Evolutionary conservation across 2,888 invertebrate species (phyloP).

Genomic region (Aphodius granarius): DNA sequence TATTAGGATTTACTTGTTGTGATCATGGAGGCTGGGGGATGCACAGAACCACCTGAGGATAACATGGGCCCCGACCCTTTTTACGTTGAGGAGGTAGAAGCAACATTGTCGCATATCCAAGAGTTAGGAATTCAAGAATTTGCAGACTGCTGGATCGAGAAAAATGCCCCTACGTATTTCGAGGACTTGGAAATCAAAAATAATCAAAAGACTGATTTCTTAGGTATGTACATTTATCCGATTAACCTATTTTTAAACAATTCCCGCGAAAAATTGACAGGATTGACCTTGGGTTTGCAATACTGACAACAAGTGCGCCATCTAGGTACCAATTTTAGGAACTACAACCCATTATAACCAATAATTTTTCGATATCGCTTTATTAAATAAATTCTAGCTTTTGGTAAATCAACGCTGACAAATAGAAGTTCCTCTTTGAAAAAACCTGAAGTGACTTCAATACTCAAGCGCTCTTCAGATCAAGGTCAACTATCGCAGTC

Average conservation of each 20-base stretch:
- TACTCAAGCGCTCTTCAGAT: conserved; percentile 60
- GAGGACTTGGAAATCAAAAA: conserved; percentile 41
- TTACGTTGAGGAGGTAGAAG: conserved; percentile 89
- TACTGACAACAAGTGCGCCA: too few relatives aligned
- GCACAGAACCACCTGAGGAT: conserved; percentile 67
- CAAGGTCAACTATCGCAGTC: conserved; percentile 56
- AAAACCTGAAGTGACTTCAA: conserved; percentile 58
- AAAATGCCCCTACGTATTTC: conserved; percentile 66
- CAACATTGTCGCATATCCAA: conserved; percentile 76
- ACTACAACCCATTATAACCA: too few relatives aligned
- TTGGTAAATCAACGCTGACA: conserved; percentile 27
- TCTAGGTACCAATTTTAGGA: too few relatives aligned
- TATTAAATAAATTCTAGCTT: conserved; percentile 22
- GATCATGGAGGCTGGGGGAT: conserved; percentile 76
- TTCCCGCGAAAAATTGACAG: too few relatives aligned
- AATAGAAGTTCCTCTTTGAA: conserved; percentile 44
- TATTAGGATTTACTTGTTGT: conserved; percentile 68
- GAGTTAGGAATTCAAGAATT: conserved; percentile 75
- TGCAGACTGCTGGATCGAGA: conserved; percentile 67
- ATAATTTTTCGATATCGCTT: too few relatives aligned
- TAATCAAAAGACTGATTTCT: conserved; percentile 46
- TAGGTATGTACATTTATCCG: too few relatives aligned
- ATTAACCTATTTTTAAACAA: too few relatives aligned
- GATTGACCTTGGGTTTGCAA: too few relatives aligned
- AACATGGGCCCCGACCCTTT: conserved; percentile 75